phyloP scores from a whole-genome alignment of 2,113 vertebrate species.

The Rhinogobius similis region DNA sequence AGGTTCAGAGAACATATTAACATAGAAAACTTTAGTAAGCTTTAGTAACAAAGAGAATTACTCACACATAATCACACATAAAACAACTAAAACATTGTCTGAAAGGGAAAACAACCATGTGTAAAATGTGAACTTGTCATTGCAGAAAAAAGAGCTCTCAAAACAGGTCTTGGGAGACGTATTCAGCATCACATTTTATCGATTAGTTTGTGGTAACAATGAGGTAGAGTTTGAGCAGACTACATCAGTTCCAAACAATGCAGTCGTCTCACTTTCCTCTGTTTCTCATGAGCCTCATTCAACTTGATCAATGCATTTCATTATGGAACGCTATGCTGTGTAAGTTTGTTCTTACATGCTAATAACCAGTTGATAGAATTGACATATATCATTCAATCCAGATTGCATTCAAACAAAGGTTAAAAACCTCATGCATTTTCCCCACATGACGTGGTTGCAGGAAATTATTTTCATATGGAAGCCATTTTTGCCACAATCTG shows the following conservation, averaged over 20 bases:
- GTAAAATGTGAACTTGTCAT: slow-evolving; percentile 9
- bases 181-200: slow-evolving; percentile 47
- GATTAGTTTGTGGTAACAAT: slow-evolving; percentile 57
- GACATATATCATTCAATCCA: slow-evolving; percentile 39
- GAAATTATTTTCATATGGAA: slow-evolving; percentile 62
- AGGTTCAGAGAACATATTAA: slow-evolving; percentile 37
- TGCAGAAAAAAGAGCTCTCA: neutral
- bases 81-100: slow-evolving; percentile 3
- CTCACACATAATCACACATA: neutral
- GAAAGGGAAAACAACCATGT: neutral
- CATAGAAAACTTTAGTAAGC: slow-evolving; percentile 12
- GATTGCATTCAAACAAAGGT: slow-evolving; percentile 17
- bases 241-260: slow-evolving; percentile 39
- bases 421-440: slow-evolving; percentile 40
- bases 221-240: slow-evolving; percentile 52
- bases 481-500: slow-evolving; percentile 42
- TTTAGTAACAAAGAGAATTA: slow-evolving; percentile 3
- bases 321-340: slow-evolving; percentile 6
- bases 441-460: slow-evolving; percentile 39
- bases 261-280: slow-evolving; percentile 35
- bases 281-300: slow-evolving; percentile 35
- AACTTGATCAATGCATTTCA: slow-evolving; percentile 32
- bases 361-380: slow-evolving; percentile 34
- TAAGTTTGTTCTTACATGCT: slow-evolving; percentile 25
- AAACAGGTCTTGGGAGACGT: slow-evolving; percentile 39